Conservation (phyloP, 2,888 invertebrate genomes). For the Nephrotoma flavescens region DNA sequence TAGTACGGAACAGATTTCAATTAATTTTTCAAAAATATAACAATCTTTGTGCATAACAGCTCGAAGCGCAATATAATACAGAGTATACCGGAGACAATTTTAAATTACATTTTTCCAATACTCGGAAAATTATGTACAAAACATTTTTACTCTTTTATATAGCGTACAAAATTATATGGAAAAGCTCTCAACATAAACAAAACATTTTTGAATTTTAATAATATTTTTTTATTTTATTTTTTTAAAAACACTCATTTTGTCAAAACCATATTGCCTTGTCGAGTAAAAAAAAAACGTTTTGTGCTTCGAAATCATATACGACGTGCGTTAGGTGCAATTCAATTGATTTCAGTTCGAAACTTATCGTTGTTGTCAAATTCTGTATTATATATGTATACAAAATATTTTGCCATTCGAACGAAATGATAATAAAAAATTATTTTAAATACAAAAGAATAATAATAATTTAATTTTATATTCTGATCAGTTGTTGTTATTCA, state of each 20-base stretch:
- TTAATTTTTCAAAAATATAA: neutral
- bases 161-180: neutral
- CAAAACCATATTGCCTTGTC: neutral
- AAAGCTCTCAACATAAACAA: neutral
- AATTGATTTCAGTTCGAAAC: neutral
- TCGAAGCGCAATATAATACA: neutral
- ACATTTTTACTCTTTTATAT: too few species aligned
- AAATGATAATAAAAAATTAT: neutral
- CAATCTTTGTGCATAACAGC: neutral
- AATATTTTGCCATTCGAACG: neutral
- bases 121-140: too few species aligned
- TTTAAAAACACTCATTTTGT: neutral
- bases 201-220: neutral
- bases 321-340: neutral
- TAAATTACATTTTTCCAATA: neutral
- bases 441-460: neutral
- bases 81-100: neutral
- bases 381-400: too few species aligned
- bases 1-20: neutral
- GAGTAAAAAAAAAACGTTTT: neutral
- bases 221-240: too few species aligned
- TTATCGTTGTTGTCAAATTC: neutral
- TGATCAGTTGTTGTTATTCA: neutral
- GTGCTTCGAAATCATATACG: neutral
- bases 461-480: neutral